Evolutionary conservation across 2,888 invertebrate species (phyloP).

Genomic region (Cheilosia soror): DNA sequence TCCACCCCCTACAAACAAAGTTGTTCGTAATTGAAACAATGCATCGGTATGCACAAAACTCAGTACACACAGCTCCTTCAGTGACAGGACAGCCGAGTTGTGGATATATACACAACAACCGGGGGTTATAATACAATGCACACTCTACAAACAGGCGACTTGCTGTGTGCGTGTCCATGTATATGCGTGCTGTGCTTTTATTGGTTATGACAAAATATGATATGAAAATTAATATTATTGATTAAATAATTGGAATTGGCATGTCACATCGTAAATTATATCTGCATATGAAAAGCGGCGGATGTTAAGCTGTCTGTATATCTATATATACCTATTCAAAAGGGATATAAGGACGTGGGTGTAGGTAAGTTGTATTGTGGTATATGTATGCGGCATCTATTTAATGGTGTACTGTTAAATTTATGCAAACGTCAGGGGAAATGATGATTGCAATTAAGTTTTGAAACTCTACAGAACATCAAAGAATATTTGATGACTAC

Average conservation of each 20-base stretch:
- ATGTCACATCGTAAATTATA: conserved; percentile 81
- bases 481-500: conserved; percentile 41
- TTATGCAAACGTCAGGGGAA: conserved; percentile 60
- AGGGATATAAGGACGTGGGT: not conserved
- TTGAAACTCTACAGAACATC: conserved; percentile 42
- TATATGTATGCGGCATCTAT: conserved; percentile 2
- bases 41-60: conserved; percentile 72
- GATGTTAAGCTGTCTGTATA: conserved; percentile 59
- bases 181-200: conserved; percentile 81
- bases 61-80: conserved; percentile 7
- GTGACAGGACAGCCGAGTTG: conserved; percentile 49
- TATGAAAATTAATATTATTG: conserved; percentile 84
- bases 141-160: conserved; percentile 9
- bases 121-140: not conserved
- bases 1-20: conserved; percentile 40
- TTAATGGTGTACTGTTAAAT: conserved; percentile 35
- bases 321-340: not conserved
- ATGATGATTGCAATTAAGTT: conserved; percentile 68
- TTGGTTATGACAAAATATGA: conserved; percentile 84
- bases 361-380: conserved; percentile 16
- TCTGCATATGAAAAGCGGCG: conserved; percentile 74
- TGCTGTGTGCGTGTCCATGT: conserved; percentile 37
- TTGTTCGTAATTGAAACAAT: conserved; percentile 74
- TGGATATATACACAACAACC: conserved; percentile 14
- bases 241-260: conserved; percentile 84